Percentiles rank a stretch among this genome's conserved stretches.
These are phyloP conservation scores for Anarrhichthys ocellatus DNA, from an alignment of 2,113 vertebrate genomes.

Conservation along the genomic window DNA sequence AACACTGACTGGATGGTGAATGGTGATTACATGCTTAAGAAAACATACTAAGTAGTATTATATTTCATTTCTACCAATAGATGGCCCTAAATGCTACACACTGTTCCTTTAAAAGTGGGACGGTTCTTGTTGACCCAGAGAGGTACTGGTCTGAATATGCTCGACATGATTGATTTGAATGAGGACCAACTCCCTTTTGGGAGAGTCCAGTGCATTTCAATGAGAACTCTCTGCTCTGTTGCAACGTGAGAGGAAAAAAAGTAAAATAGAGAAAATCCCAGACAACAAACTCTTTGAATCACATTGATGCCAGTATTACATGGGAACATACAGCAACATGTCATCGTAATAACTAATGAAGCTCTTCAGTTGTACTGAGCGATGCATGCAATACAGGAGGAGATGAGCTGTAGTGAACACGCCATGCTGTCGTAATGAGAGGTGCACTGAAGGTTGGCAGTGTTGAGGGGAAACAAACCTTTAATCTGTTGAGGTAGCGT, in stretches of 20 bases:
- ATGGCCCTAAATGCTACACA: too few relatives aligned
- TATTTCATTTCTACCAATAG: not conserved
- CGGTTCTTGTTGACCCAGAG: not conserved
- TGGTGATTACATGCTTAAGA: too few relatives aligned
- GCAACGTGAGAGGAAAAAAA: not conserved
- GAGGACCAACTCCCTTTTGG: slow-evolving; percentile 11
- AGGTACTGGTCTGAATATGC: slow-evolving; percentile 30
- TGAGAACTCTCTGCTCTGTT: not conserved
- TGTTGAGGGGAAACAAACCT: slow-evolving; percentile 81
- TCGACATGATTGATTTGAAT: slow-evolving; percentile 46
- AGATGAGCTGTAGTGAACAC: not conserved
- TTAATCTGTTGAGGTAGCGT: slow-evolving; percentile 92
- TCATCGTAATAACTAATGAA: not conserved
- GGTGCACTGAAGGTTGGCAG: not conserved
- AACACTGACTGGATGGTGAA: not conserved
- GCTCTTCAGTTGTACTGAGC: not conserved
- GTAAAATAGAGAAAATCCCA: too few relatives aligned
- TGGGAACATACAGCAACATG: not conserved
- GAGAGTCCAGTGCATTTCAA: not conserved
- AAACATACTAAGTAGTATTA: not conserved
- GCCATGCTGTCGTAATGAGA: not conserved
- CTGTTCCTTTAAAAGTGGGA: not conserved
- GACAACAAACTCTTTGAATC: too few relatives aligned
- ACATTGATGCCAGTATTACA: not conserved
- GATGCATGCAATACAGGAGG: not conserved